Conservation (phyloP, 1,140 invertebrate genomes). For the Acyrthosiphon pisum region DNA sequence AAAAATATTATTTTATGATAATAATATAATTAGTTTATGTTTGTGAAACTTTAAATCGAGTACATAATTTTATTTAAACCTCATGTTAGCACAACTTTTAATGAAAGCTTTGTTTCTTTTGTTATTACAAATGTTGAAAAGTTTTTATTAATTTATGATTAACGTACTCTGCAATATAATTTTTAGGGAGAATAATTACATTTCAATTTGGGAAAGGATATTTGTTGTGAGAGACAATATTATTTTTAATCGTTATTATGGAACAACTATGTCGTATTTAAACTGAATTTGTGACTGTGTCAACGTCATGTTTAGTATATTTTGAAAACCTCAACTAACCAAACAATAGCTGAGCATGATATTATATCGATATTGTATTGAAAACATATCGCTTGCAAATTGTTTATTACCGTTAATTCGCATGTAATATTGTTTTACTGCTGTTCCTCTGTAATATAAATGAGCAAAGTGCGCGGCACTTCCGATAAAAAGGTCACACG, state of each 20-base stretch:
- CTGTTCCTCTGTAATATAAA: too few relatives aligned
- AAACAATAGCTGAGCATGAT: neutral
- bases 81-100: constrained; percentile 6
- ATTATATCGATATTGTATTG: neutral
- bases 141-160: constrained; percentile 19
- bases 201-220: neutral
- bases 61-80: constrained; percentile 4
- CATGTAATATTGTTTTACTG: too few relatives aligned
- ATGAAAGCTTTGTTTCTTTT: constrained; percentile 12
- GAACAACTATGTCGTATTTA: neutral
- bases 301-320: neutral
- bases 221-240: neutral
- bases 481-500: too few relatives aligned
- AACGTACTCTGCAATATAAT: neutral
- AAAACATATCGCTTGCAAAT: neutral
- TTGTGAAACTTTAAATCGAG: neutral
- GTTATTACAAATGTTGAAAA: constrained; percentile 17
- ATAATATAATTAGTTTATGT: constrained; percentile 16
- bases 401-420: neutral
- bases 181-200: neutral
- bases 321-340: neutral
- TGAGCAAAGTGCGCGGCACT: too few relatives aligned
- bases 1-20: neutral
- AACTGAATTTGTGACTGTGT: neutral
- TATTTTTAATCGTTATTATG: neutral